phyloP scores from a whole-genome alignment of 1,140 invertebrate species.

The Leptinotarsa texana region DNA sequence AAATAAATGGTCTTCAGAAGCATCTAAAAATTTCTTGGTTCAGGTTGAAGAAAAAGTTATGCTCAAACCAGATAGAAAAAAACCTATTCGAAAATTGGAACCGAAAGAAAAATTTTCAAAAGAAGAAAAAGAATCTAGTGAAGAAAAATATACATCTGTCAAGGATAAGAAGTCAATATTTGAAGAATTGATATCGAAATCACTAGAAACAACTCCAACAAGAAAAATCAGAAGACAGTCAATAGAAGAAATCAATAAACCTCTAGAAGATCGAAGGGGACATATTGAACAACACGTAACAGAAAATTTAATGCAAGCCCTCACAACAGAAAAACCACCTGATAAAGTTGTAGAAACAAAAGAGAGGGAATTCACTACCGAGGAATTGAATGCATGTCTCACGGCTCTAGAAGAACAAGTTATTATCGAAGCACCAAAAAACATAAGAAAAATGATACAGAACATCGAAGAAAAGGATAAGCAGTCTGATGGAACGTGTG shows the following conservation, averaged over 20 bases:
- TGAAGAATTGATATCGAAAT: conserved; percentile 56
- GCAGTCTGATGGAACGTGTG: conserved; percentile 29
- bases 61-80: neutral
- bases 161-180: conserved; percentile 63
- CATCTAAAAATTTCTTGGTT: no score
- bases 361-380: conserved; percentile 36
- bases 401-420: conserved; percentile 37
- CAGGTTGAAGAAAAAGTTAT: no score
- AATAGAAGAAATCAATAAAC: conserved; percentile 8
- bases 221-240: conserved; percentile 33
- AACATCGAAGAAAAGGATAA: conserved; percentile 11
- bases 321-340: neutral
- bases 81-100: conserved; percentile 19
- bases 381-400: conserved; percentile 39
- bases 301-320: conserved; percentile 15
- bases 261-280: neutral
- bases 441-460: conserved; percentile 10
- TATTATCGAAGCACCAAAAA: conserved; percentile 26
- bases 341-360: conserved; percentile 8
- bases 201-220: conserved; percentile 44
- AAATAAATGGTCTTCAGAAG: no score
- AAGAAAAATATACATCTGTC: conserved; percentile 52
- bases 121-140: conserved; percentile 21
- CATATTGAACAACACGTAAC: conserved; percentile 20
- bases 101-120: conserved; percentile 30